These are phyloP conservation scores for Thaumetopoea pityocampa DNA, from an alignment of 1,140 invertebrate genomes.

Conservation along the genomic window DNA sequence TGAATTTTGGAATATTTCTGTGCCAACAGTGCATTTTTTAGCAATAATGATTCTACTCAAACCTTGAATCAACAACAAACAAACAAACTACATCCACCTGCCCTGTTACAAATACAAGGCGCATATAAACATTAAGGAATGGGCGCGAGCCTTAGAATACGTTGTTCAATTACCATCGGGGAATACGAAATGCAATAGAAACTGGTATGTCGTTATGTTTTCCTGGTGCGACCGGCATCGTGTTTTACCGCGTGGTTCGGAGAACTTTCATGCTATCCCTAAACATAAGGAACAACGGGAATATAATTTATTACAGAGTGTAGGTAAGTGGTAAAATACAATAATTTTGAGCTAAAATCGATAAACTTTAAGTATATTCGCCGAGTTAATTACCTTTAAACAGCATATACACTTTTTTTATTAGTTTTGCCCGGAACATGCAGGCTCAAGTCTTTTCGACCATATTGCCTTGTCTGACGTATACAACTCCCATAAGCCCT, in stretches of 20 bases:
- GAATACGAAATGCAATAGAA: conserved; percentile 57
- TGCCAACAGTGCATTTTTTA: conserved; percentile 1
- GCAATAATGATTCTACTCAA: conserved; percentile 16
- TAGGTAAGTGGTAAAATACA: too few relatives aligned
- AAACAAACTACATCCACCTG: conserved; percentile 45
- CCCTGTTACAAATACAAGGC: conserved; percentile 45
- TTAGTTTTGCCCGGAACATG: too few relatives aligned
- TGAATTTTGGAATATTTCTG: conserved; percentile 9
- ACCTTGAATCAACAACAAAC: conserved; percentile 32
- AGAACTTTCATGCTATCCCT: conserved; percentile 4
- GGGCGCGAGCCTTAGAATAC: conserved; percentile 54
- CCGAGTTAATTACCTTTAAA: too few relatives aligned
- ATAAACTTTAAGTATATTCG: too few relatives aligned
- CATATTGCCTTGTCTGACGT: too few relatives aligned
- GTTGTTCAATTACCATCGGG: conserved; percentile 63
- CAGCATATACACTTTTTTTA: too few relatives aligned
- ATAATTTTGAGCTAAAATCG: too few relatives aligned
- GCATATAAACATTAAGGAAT: conserved; percentile 59
- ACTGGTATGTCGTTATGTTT: conserved; percentile 51
- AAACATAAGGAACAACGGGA: not conserved
- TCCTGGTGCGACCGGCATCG: conserved; percentile 32
- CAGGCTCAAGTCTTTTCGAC: too few relatives aligned
- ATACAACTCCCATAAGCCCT: too few relatives aligned
- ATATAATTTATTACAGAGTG: conserved; percentile 4
- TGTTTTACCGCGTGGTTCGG: conserved; percentile 41